Percentiles rank a stretch among this genome's conserved stretches.
Conservation (phyloP, 1,140 invertebrate genomes). For the Brachionus paranguensis region DNA sequence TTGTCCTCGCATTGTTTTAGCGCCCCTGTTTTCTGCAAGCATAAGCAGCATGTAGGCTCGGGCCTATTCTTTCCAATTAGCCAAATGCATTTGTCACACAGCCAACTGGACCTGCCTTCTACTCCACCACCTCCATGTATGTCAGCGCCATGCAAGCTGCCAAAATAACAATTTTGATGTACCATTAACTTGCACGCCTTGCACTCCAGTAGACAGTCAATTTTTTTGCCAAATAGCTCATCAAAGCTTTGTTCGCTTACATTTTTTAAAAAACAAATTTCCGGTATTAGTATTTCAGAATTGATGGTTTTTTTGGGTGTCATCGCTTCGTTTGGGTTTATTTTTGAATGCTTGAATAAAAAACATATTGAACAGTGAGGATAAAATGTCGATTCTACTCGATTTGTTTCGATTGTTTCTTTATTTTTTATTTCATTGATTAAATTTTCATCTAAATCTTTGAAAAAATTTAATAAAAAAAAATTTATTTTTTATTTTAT, state of each 20-base stretch:
- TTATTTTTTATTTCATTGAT: slow-evolving; percentile 46
- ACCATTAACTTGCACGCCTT: slow-evolving; percentile 54
- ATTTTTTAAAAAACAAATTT: slow-evolving; percentile 50
- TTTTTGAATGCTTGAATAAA: slow-evolving; percentile 48
- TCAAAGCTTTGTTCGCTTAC: slow-evolving; percentile 43
- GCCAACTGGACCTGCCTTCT: slow-evolving; percentile 52
- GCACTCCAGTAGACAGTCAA: slow-evolving; percentile 51
- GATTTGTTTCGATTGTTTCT: slow-evolving; percentile 51
- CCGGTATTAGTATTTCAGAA: slow-evolving; percentile 50
- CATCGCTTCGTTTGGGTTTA: not conserved
- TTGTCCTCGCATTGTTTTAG: slow-evolving; percentile 61
- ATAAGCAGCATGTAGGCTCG: slow-evolving; percentile 56
- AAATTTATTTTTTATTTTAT: not conserved
- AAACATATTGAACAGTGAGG: slow-evolving; percentile 56
- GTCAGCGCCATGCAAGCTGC: not conserved
- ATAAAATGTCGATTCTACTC: slow-evolving; percentile 43
- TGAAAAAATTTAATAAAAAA: not conserved
- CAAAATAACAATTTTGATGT: slow-evolving; percentile 48
- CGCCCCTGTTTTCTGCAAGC: slow-evolving; percentile 62
- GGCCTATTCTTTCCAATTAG: slow-evolving; percentile 39
- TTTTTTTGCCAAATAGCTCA: slow-evolving; percentile 47
- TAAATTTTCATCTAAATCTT: not conserved
- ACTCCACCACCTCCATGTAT: not conserved
- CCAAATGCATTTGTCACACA: slow-evolving; percentile 57
- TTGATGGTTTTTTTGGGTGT: slow-evolving; percentile 42